Evolutionary conservation across 2,113 vertebrate genomes (phyloP).

Genomic region (Monopterus albus): DNA sequence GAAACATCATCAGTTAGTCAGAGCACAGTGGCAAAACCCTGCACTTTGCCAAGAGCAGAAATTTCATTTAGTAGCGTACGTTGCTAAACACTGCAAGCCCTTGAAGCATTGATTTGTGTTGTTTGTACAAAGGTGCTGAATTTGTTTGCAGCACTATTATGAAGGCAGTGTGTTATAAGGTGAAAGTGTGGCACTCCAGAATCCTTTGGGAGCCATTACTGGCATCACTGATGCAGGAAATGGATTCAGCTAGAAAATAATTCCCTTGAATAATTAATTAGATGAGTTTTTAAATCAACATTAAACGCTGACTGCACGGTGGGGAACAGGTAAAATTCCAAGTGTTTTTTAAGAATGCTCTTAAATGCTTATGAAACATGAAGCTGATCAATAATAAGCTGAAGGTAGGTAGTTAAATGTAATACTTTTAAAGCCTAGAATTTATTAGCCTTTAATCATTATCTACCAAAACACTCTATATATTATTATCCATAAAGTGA

Average conservation of each 20-base stretch:
- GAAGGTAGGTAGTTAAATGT: slow-evolving; percentile 50
- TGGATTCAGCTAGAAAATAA: slow-evolving; percentile 83
- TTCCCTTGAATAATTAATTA: slow-evolving; percentile 84
- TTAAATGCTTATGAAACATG: slow-evolving; percentile 47
- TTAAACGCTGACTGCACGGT: slow-evolving; percentile 59
- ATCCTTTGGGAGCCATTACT: slow-evolving; percentile 82
- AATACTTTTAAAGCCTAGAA: slow-evolving; percentile 37
- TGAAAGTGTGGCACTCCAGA: slow-evolving; percentile 58
- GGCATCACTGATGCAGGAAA: slow-evolving; percentile 83
- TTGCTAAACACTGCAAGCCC: slow-evolving; percentile 43
- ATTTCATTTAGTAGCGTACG: slow-evolving; percentile 52
- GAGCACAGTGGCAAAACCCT: slow-evolving; percentile 1
- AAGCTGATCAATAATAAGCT: slow-evolving; percentile 59
- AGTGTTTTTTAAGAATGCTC: slow-evolving; percentile 51
- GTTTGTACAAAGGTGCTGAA: slow-evolving; percentile 24
- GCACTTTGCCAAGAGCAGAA: slow-evolving; percentile 36
- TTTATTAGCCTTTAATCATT: neutral
- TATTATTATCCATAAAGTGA: neutral
- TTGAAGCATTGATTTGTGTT: slow-evolving; percentile 55
- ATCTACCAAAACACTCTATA: slow-evolving; percentile 2
- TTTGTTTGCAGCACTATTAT: slow-evolving; percentile 44
- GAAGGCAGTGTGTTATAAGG: slow-evolving; percentile 65
- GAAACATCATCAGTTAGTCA: slow-evolving; percentile 7
- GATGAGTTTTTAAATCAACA: slow-evolving; percentile 80
- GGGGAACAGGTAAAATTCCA: slow-evolving; percentile 58